Conservation (phyloP, 1,140 invertebrate species). For the Lepidurus packardi region DNA sequence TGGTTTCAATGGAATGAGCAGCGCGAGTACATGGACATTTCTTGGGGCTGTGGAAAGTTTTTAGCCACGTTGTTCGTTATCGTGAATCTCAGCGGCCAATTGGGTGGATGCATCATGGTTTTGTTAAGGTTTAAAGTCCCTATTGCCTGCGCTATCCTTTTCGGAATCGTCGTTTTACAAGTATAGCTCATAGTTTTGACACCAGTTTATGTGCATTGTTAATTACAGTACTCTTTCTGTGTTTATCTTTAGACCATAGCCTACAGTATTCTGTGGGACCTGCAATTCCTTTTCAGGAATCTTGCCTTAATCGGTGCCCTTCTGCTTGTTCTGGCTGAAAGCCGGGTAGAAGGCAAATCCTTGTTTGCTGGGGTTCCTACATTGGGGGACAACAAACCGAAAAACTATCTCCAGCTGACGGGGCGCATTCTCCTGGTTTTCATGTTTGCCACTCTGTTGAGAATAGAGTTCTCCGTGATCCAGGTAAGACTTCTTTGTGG, state of each 20-base stretch:
- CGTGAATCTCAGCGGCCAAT: slow-evolving; percentile 89
- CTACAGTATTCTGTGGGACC: slow-evolving; percentile 96
- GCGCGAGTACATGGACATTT: slow-evolving; percentile 94
- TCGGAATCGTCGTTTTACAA: slow-evolving; percentile 94
- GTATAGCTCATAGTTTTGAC: slow-evolving; percentile 47
- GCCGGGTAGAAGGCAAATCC: slow-evolving; percentile 80
- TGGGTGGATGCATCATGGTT: slow-evolving; percentile 93
- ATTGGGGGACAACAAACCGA: slow-evolving; percentile 93
- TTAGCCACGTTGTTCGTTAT: slow-evolving; percentile 87
- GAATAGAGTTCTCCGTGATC: slow-evolving; percentile 85
- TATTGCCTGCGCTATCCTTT: slow-evolving; percentile 87
- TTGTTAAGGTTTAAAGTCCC: slow-evolving; percentile 86
- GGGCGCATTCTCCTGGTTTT: slow-evolving; percentile 93
- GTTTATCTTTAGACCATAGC: slow-evolving; percentile 73
- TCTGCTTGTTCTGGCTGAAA: slow-evolving; percentile 89
- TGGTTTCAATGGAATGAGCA: slow-evolving; percentile 99
- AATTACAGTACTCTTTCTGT: background rate
- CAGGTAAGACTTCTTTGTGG: slow-evolving; percentile 55
- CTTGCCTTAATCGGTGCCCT: slow-evolving; percentile 93
- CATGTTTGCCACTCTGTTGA: slow-evolving; percentile 95
- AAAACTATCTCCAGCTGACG: slow-evolving; percentile 92
- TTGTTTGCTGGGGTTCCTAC: slow-evolving; percentile 97
- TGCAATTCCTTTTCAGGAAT: slow-evolving; percentile 93
- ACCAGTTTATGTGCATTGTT: background rate
- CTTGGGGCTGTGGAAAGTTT: slow-evolving; percentile 94